These are phyloP conservation scores for Hiodon alosoides DNA, from an alignment of 2,113 vertebrate genomes.

Conservation along the genomic window DNA sequence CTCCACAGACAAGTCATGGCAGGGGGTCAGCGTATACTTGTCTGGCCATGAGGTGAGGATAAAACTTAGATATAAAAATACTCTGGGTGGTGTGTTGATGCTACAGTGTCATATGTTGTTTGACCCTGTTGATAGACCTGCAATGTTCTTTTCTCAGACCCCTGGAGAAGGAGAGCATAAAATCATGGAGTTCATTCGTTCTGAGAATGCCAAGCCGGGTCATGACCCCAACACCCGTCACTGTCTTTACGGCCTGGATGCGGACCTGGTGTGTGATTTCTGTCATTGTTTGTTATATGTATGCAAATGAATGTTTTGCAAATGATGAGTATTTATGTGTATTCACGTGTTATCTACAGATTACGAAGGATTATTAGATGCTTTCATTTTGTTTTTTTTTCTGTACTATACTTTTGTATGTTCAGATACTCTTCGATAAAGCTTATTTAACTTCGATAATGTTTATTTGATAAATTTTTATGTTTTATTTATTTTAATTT, in stretches of 20 bases:
- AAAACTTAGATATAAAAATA: too few relatives aligned
- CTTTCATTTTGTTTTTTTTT: too few relatives aligned
- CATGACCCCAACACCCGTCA: conserved; percentile 93
- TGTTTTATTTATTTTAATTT: too few relatives aligned
- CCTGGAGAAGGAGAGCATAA: conserved; percentile 98
- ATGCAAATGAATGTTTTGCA: not conserved
- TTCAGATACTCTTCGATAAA: too few relatives aligned
- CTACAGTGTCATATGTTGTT: conserved; percentile 21
- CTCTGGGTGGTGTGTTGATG: not conserved
- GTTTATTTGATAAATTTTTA: too few relatives aligned
- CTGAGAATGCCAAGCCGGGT: conserved; percentile 75
- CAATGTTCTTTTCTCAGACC: conserved; percentile 65
- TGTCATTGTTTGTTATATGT: not conserved
- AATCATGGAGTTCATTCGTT: conserved; percentile 99
- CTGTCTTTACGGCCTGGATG: conserved; percentile 95
- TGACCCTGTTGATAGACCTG: not conserved
- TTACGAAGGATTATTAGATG: too few relatives aligned
- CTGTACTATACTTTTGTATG: too few relatives aligned
- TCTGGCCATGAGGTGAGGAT: conserved; percentile 90
- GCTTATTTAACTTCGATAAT: too few relatives aligned
- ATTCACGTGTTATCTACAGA: not conserved
- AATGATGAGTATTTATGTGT: not conserved
- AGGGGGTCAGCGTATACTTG: conserved; percentile 85
- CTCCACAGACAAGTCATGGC: conserved; percentile 89
- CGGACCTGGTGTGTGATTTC: conserved; percentile 81